These are phyloP conservation scores for Catagonus wagneri DNA, from an alignment of 2,113 vertebrate genomes.

Conservation along the genomic window DNA sequence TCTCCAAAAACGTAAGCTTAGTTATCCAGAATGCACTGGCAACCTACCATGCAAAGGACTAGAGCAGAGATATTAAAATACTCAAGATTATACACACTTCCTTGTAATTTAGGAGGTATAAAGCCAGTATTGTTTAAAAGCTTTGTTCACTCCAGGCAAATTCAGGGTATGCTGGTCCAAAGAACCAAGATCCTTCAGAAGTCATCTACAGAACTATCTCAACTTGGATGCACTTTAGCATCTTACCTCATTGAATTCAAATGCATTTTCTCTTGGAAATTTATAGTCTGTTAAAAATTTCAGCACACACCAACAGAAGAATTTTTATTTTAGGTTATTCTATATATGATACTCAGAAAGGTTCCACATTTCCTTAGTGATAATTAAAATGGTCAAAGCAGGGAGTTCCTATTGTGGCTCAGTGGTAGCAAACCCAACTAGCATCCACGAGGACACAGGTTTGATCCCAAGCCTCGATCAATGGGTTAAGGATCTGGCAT, in stretches of 20 bases:
- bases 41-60: neutral
- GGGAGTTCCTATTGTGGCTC: too few relatives aligned
- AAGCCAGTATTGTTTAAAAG: neutral
- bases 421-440: too few relatives aligned
- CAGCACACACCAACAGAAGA: constrained; percentile 51
- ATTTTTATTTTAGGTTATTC: constrained; percentile 59
- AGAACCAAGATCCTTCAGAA: constrained; percentile 26
- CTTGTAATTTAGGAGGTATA: neutral
- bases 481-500: too few relatives aligned
- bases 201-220: neutral
- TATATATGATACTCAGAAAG: constrained; percentile 41
- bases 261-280: constrained; percentile 53
- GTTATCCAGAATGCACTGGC: neutral
- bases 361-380: neutral
- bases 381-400: constrained; percentile 47
- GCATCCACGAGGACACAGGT: too few relatives aligned
- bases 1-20: neutral
- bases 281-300: constrained; percentile 39
- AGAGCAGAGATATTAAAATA: constrained; percentile 1
- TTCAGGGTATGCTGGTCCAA: neutral
- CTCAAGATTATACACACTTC: neutral
- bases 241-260: constrained; percentile 54
- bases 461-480: too few relatives aligned
- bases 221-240: constrained; percentile 27
- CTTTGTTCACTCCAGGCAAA: constrained; percentile 1